phyloP scores from a whole-genome alignment of 2,113 vertebrate species.

The Muntiacus reevesi region DNA sequence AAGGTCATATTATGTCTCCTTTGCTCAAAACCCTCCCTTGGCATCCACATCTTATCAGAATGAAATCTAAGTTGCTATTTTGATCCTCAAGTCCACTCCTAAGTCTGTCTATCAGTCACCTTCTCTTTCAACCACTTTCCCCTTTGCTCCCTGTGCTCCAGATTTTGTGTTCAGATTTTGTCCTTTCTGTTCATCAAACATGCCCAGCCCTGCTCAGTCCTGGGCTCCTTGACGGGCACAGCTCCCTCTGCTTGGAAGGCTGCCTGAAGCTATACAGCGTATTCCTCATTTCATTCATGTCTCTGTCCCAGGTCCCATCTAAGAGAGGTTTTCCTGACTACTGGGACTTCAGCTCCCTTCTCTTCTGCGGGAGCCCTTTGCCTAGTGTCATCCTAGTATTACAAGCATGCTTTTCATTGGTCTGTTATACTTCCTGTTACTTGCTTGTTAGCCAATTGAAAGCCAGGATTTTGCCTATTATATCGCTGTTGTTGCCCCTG shows the following conservation, averaged over 20 bases:
- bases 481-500: neutral
- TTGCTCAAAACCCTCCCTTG: neutral
- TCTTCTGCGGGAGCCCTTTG: neutral
- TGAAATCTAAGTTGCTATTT: neutral
- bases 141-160: neutral
- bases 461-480: neutral
- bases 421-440: neutral
- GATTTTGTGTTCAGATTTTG: neutral
- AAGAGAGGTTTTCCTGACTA: neutral
- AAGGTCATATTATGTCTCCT: neutral
- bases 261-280: accelerated
- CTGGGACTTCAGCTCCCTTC: neutral
- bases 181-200: neutral
- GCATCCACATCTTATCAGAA: neutral
- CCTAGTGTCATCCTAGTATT: neutral
- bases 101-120: neutral
- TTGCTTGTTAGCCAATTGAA: neutral
- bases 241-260: neutral
- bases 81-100: neutral
- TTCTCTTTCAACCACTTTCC: neutral
- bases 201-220: neutral
- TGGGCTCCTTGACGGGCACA: neutral
- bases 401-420: neutral
- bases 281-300: neutral
- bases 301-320: neutral